Evolutionary conservation across 2,888 invertebrate species (phyloP).

Genomic region (Incurvaria masculella): DNA sequence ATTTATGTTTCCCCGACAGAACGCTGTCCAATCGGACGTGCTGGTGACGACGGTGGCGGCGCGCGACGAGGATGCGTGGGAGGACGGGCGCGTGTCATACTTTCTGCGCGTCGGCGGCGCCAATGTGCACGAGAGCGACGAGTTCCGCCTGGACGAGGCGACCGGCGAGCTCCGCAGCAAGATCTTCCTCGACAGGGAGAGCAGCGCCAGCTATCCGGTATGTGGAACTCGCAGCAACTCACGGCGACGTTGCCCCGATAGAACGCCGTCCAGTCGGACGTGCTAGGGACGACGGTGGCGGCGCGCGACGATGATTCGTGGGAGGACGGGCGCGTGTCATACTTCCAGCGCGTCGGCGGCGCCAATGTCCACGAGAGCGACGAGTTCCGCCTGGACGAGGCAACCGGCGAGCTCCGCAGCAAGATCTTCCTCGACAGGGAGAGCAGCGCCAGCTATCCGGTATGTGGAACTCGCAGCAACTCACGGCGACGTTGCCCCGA

Average conservation of each 20-base stretch:
- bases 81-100: constrained; percentile 82
- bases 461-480: too few species aligned
- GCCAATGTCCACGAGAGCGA: constrained; percentile 74
- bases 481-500: too few species aligned
- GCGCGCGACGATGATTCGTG: constrained; percentile 81
- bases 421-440: constrained; percentile 80
- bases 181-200: constrained; percentile 75
- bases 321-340: constrained; percentile 80
- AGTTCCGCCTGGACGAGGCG: constrained; percentile 74
- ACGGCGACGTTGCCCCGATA: constrained; percentile 34
- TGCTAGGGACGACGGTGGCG: constrained; percentile 75
- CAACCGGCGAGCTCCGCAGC: constrained; percentile 77
- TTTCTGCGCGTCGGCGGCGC: constrained; percentile 74
- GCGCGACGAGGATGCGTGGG: constrained; percentile 75
- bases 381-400: constrained; percentile 76
- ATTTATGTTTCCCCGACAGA: too few species aligned
- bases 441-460: constrained; percentile 45
- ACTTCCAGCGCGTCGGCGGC: constrained; percentile 76
- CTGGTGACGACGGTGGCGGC: constrained; percentile 81
- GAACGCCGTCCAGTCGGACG: constrained; percentile 73
- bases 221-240: too few species aligned
- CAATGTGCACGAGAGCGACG: constrained; percentile 75
- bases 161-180: constrained; percentile 81
- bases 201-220: constrained; percentile 45
- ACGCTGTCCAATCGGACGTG: constrained; percentile 70